Evolutionary conservation across 2,888 invertebrate genomes (phyloP), one percentile per base, ranked within the genome.

Genomic region (Apotomis turbidana): DNA sequence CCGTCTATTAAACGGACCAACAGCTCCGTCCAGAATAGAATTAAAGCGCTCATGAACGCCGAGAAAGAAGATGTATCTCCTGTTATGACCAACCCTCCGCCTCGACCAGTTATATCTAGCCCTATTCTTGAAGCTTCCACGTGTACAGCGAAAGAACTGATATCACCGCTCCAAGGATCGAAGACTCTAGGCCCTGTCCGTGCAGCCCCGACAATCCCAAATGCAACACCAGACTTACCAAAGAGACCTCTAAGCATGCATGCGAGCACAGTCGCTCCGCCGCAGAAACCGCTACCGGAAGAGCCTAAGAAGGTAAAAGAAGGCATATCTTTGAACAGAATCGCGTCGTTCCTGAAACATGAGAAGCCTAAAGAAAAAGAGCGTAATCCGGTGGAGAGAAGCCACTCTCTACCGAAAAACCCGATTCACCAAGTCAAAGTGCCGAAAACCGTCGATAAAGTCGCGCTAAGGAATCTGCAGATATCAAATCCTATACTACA

Each of bases 401-500:
- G 93, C 75, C 94, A 95, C 77, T 94, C 95, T 0, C 78, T 95
- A 36, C 95, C 96, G 0, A 94, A 95, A 76, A 94, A 92, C 62
- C 93, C 93, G 3, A 94, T 91, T 74, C 94, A 95, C 69, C 95
- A 94, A 74, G 81, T 94, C 0, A 96, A 95, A 86, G 93, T 95
- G 8, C 94, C 94, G 68, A 96, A 97, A 77, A 91, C 94, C 0
- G 90, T 95, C 0, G 96, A 97, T 80, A 96, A 96, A 80, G 96
- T 95, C 12, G 94, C 95, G 0, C 83, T 98, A 67, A 94, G 97
- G 64, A 96, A 95, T 70, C 90, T 97, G 66, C 96, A 97, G 85
- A 98, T 98, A 80, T 98, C 98, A 0, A 95, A 96, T 80, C 98
- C 98, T 0, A 97, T 98, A 78, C 95, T 96, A 0, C 96, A 96